These are phyloP conservation scores for Herpetotheres cachinnans DNA, from an alignment of 2,113 vertebrate species.

Conservation along the genomic window DNA sequence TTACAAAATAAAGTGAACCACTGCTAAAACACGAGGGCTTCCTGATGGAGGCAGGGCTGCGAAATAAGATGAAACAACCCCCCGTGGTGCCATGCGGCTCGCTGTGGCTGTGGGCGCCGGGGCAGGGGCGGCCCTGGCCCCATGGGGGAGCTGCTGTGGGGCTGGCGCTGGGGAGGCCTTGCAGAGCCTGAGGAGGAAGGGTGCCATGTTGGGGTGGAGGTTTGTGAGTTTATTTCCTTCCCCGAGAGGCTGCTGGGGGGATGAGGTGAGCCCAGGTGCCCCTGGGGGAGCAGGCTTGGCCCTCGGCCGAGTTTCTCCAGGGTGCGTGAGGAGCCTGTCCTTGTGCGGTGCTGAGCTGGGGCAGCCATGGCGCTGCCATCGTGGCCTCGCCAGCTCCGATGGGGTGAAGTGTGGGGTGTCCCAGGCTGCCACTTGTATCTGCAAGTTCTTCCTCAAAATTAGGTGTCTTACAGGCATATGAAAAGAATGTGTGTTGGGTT, in stretches of 20 bases:
- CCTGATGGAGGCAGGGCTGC: neutral
- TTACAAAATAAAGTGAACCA: accelerated
- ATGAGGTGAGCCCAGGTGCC: neutral
- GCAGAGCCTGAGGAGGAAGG: neutral
- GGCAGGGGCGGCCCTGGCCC: accelerated
- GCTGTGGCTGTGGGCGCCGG: neutral
- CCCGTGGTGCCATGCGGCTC: accelerated
- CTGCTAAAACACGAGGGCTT: neutral
- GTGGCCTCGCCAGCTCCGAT: accelerated
- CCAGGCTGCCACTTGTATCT: accelerated
- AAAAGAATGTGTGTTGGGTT: neutral
- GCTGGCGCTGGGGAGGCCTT: accelerated
- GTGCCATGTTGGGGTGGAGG: neutral
- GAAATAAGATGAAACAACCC: neutral
- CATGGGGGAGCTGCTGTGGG: neutral
- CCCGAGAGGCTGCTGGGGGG: accelerated
- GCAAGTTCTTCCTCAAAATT: neutral
- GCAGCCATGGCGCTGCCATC: accelerated
- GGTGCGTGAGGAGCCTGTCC: too few species aligned
- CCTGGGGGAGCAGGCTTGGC: too few species aligned
- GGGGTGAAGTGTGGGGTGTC: neutral
- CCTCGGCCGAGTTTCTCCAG: neutral
- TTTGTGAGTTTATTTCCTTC: neutral
- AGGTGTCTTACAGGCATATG: neutral
- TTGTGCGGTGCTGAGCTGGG: neutral